Base-by-base conservation (phyloP, 1,140 invertebrate genomes). In the Scaptomyza hsui region DNA sequence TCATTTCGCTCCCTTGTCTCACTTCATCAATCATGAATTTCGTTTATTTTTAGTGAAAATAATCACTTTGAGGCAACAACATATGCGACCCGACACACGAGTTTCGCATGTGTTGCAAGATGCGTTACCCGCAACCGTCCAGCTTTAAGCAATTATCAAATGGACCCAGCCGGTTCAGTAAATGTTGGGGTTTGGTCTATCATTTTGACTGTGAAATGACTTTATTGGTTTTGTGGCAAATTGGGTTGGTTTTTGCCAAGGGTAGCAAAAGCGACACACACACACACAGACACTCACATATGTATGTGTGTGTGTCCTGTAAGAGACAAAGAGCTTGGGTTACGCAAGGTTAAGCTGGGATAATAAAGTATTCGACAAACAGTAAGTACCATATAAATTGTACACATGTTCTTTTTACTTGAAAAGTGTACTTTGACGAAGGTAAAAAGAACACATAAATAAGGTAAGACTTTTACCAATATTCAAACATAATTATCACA, bases 21-120 rank as follows among this genome's bases (percentile, higher is more conserved):
- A 86, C 81, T 86, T 85, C 81, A 85, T 85, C 81, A 85, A 85
- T 85, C 81, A 85, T 85, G 86, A 68, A 85, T 85, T 85, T 80
- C 81, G 81, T 85, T 85, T 85, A 85, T 85, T 85, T 85, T 85
- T 85, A 85, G 81, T 85, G 81, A 77, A 85, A 85, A 85, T 85
- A 85, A 85, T 85, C 81, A 85, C 82, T 85, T 81, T 86, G 77
- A 53, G 77, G 77, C 78, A 85, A 86, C 81, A 85, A 86, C 81
- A 85, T 85, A 85, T 85, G 81, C 72, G 81, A 75, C 62, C 81
- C 47, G 72, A 64, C 26, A 39, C 44, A 42, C 35, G 35, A 21
- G 73, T 77, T 81, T 86, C 81, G 81, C 81, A 85, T 86, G 77
- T 85, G 81, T 63, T 55, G 70, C 19, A 76, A 75, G 65, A 72